These are phyloP conservation scores for Rotaria sp. DNA, from an alignment of 2,888 invertebrate genomes.

Conservation along the genomic window DNA sequence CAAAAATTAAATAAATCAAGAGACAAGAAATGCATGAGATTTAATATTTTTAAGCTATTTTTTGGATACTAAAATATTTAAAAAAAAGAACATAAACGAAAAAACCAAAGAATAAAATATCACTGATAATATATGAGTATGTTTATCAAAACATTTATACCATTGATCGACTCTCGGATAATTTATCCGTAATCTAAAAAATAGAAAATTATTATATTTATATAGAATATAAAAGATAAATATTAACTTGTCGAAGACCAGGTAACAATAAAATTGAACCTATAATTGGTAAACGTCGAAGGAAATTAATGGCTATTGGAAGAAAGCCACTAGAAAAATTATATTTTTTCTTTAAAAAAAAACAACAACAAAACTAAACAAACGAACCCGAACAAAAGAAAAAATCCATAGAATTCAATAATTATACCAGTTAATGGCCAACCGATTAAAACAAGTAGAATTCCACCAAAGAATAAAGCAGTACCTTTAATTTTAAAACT, in stretches of 20 bases:
- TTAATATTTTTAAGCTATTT: neutral
- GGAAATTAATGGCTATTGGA: conserved; percentile 36
- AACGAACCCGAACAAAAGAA: conserved; percentile 35
- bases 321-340: conserved; percentile 32
- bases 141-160: neutral
- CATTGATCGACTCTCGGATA: neutral
- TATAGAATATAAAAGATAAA: neutral
- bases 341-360: neutral
- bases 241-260: conserved; percentile 33
- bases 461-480: conserved; percentile 81
- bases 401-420: conserved; percentile 87
- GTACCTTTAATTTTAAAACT: conserved; percentile 85
- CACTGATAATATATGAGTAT: neutral
- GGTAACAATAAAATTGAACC: conserved; percentile 36
- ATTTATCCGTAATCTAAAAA: neutral
- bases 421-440: conserved; percentile 95
- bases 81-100: neutral
- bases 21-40: neutral
- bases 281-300: conserved; percentile 38
- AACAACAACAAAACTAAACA: neutral
- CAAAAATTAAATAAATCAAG: neutral
- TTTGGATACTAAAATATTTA: too few relatives aligned
- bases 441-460: conserved; percentile 79
- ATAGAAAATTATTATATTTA: neutral
- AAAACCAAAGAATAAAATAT: neutral